Conservation (phyloP, 2,797 vertebrate genomes). For the Poecilia picta region DNA sequence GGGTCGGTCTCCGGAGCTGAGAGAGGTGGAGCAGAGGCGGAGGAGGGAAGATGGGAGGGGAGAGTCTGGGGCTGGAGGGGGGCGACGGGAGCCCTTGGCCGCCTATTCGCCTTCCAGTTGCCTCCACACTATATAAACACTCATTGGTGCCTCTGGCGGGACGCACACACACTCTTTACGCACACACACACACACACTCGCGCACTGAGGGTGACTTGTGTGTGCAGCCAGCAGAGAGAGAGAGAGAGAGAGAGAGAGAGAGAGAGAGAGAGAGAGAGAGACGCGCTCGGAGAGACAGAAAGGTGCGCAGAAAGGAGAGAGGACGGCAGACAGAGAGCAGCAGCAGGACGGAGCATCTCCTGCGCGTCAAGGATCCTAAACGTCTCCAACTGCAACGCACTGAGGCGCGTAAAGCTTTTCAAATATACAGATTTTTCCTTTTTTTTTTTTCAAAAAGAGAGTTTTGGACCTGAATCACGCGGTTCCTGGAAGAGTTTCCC, state of each 20-base stretch:
- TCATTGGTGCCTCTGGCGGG: slow-evolving; percentile 82
- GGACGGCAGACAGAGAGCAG: slow-evolving; percentile 63
- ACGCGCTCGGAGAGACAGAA: slow-evolving; percentile 55
- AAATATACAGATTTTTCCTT: background rate
- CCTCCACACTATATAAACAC: slow-evolving; percentile 97
- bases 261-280: slow-evolving; percentile 46
- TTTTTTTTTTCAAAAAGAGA: background rate
- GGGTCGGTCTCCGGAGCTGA: slow-evolving; percentile 66
- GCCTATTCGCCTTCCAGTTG: slow-evolving; percentile 87
- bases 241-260: slow-evolving; percentile 48
- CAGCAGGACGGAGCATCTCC: slow-evolving; percentile 74
- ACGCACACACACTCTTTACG: slow-evolving; percentile 63
- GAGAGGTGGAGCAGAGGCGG: slow-evolving; percentile 69
- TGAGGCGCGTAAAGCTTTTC: slow-evolving; percentile 24
- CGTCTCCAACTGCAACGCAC: slow-evolving; percentile 23
- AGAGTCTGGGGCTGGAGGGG: slow-evolving; percentile 70
- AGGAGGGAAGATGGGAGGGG: slow-evolving; percentile 47
- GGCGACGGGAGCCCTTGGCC: slow-evolving; percentile 75
- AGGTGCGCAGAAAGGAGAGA: slow-evolving; percentile 69
- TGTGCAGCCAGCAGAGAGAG: slow-evolving; percentile 43
- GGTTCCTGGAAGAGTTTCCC: slow-evolving; percentile 50
- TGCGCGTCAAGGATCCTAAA: slow-evolving; percentile 72
- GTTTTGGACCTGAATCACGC: slow-evolving; percentile 21
- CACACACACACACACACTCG: slow-evolving; percentile 53
- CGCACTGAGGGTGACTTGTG: slow-evolving; percentile 82